phyloP scores from a whole-genome alignment of 2,113 vertebrate genomes.

The Jaculus jaculus region DNA sequence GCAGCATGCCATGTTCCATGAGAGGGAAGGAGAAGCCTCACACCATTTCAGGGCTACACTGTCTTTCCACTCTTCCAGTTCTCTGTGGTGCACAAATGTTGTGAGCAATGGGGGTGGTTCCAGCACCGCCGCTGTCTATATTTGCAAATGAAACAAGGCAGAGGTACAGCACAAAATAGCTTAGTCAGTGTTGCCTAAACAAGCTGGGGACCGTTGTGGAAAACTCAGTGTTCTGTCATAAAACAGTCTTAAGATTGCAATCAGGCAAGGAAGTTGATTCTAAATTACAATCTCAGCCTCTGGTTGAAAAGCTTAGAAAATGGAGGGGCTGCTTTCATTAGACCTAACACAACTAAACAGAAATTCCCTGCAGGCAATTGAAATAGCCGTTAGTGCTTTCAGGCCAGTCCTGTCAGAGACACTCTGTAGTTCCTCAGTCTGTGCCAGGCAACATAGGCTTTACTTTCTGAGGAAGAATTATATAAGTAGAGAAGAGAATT shows the following conservation, averaged over 20 bases:
- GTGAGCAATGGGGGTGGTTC: not conserved
- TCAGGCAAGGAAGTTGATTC: not conserved
- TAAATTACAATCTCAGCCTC: not conserved
- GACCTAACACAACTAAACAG: conserved; percentile 52
- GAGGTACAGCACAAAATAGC: fast-evolving
- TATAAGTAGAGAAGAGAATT: not conserved
- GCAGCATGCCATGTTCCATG: fast-evolving
- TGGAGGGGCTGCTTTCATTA: not conserved
- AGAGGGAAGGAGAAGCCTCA: no score
- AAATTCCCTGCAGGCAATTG: conserved; percentile 11
- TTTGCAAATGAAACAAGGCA: not conserved
- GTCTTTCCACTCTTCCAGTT: fast-evolving
- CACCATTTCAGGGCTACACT: fast-evolving
- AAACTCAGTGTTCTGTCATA: not conserved
- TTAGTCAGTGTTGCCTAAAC: not conserved
- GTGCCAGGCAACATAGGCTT: not conserved
- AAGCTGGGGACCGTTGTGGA: not conserved
- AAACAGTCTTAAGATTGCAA: not conserved
- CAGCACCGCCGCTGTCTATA: fast-evolving
- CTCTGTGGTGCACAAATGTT: fast-evolving
- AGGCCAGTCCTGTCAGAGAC: conserved; percentile 30
- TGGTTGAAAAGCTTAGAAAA: not conserved
- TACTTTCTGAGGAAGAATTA: conserved; percentile 4
- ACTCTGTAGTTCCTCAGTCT: conserved; percentile 1
- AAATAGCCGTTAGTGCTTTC: conserved; percentile 49